Evolutionary conservation across 2,113 vertebrate species (phyloP).

Genomic region (Climacteris rufus): DNA sequence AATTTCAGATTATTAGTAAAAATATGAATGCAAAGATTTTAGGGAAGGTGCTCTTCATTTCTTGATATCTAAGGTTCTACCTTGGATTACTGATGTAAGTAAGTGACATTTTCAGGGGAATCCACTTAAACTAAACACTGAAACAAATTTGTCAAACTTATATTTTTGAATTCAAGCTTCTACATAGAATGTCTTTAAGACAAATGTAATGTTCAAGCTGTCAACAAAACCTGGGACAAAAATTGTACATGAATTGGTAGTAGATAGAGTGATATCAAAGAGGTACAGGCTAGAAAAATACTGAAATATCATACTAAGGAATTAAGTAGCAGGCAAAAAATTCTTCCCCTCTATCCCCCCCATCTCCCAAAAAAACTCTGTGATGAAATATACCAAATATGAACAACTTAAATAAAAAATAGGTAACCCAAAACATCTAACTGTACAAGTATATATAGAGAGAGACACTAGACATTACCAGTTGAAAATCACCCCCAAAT

Average conservation of each 20-base stretch:
- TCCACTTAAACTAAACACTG: neutral
- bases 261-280: neutral
- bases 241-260: neutral
- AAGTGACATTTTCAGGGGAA: neutral
- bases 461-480: neutral
- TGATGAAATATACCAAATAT: neutral
- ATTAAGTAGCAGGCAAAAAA: neutral
- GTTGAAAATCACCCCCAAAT: neutral
- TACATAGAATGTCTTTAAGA: neutral
- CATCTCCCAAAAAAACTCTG: rapidly evolving
- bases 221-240: neutral
- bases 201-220: neutral
- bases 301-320: neutral
- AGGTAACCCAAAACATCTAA: neutral
- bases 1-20: neutral
- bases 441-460: neutral
- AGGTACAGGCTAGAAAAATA: neutral
- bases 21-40: neutral
- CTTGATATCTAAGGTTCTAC: neutral
- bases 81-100: neutral
- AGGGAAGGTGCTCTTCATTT: neutral
- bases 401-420: neutral
- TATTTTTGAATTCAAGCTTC: neutral
- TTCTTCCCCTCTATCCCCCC: rapidly evolving
- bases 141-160: neutral